phyloP scores from a whole-genome alignment of 2,113 vertebrate species.

The Pseudopipra pipra region DNA sequence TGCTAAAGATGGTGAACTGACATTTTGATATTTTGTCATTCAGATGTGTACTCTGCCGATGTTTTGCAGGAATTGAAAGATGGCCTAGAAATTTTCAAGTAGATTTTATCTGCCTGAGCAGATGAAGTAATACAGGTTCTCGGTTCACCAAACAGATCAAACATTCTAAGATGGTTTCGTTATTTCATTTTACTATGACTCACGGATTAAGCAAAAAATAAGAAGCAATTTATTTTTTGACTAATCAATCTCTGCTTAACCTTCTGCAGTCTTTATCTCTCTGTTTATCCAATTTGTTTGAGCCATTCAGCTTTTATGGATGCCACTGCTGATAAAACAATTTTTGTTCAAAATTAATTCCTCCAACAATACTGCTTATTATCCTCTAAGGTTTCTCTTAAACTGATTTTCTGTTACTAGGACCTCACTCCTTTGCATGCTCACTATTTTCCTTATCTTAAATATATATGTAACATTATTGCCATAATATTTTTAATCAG shows the following conservation, averaged over 20 bases:
- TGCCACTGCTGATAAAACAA: background rate
- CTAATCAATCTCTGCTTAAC: background rate
- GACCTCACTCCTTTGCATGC: background rate
- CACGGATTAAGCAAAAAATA: background rate
- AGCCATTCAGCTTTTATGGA: background rate
- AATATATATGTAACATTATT: background rate
- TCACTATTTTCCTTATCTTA: background rate
- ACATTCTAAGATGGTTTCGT: background rate
- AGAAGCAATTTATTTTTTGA: background rate
- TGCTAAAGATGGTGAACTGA: background rate
- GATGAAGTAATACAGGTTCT: background rate
- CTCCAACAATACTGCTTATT: background rate
- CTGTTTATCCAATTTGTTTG: background rate
- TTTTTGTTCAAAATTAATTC: background rate
- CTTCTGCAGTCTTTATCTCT: background rate
- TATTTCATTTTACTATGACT: background rate
- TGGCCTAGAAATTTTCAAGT: background rate
- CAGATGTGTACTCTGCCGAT: background rate
- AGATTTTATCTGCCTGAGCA: background rate
- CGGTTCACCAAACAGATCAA: background rate
- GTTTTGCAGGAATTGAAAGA: background rate
- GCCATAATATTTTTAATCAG: background rate
- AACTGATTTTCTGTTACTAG: background rate
- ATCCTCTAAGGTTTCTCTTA: background rate
- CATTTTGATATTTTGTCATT: background rate